phyloP scores from a whole-genome alignment of 1,140 invertebrate genomes.

The Drosophila bifasciata region DNA sequence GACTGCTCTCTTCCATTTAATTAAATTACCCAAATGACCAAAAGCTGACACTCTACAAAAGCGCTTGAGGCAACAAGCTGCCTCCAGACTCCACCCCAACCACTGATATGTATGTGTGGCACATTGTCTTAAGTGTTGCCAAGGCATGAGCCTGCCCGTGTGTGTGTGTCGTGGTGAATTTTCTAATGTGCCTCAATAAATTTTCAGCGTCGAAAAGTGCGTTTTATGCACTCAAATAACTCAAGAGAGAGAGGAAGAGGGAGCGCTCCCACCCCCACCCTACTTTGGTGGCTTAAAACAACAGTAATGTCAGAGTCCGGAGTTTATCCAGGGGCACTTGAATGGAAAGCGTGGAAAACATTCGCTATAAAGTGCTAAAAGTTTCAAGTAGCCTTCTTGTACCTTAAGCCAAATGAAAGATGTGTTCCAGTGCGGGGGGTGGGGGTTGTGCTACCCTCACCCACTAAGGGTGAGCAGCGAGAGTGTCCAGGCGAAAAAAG shows the following conservation, averaged over 20 bases:
- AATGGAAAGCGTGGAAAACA: conserved; percentile 32
- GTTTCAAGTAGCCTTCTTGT: conserved; percentile 45
- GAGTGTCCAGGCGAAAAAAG: conserved; percentile 51
- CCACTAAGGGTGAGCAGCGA: no score
- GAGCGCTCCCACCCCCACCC: no score
- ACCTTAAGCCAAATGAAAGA: conserved; percentile 63
- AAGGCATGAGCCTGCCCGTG: not conserved
- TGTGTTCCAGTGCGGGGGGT: conserved; percentile 10
- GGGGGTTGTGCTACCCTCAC: no score
- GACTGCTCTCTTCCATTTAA: conserved; percentile 50
- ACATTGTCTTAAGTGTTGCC: conserved; percentile 39
- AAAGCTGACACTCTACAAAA: conserved; percentile 9
- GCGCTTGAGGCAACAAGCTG: not conserved
- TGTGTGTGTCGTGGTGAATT: conserved; percentile 49
- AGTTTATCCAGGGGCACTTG: conserved; percentile 26
- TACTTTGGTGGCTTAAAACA: not conserved
- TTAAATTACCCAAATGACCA: conserved; percentile 54
- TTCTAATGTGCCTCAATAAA: conserved; percentile 63
- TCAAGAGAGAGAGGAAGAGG: conserved; percentile 28
- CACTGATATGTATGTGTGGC: conserved; percentile 14
- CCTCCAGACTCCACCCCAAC: not conserved
- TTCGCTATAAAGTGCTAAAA: conserved; percentile 61
- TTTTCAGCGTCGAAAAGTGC: conserved; percentile 54
- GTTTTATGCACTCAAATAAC: conserved; percentile 65
- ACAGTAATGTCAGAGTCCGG: not conserved